Conservation (phyloP, 2,113 vertebrate genomes). For the Pandion haliaetus region DNA sequence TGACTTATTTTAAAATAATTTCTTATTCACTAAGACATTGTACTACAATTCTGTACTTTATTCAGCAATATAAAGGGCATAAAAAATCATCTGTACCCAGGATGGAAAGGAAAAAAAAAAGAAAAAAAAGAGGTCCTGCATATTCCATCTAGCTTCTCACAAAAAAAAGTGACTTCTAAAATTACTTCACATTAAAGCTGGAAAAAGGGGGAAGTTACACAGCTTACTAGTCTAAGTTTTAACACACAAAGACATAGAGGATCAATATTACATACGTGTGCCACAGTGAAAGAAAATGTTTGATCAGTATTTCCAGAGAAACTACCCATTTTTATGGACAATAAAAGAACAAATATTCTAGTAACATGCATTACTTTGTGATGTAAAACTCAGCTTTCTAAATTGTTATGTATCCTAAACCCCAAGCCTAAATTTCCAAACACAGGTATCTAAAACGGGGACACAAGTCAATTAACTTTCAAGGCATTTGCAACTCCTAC, state of each 20-base stretch:
- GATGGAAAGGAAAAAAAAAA: background rate
- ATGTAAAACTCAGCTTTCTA: background rate
- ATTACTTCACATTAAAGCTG: background rate
- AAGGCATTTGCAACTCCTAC: background rate
- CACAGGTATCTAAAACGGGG: accelerated
- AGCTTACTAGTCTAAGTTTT: background rate
- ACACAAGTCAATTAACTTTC: accelerated
- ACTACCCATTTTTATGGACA: background rate
- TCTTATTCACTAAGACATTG: background rate
- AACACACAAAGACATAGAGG: background rate
- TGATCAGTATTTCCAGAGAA: background rate
- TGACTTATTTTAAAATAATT: conserved; percentile 16
- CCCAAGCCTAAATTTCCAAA: background rate
- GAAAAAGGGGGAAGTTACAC: background rate
- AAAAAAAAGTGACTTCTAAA: background rate
- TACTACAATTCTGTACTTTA: background rate
- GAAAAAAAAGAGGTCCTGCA: background rate
- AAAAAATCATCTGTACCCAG: background rate
- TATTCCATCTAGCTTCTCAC: background rate
- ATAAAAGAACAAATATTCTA: background rate
- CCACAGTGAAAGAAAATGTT: background rate
- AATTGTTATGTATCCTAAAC: background rate
- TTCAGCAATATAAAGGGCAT: background rate
- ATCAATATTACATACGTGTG: background rate
- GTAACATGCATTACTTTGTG: background rate